A percentile compares a stretch with the other conserved stretches of the same genome.
Conservation (phyloP, 2,888 invertebrate species). For the Synanthedon tipuliformis region DNA sequence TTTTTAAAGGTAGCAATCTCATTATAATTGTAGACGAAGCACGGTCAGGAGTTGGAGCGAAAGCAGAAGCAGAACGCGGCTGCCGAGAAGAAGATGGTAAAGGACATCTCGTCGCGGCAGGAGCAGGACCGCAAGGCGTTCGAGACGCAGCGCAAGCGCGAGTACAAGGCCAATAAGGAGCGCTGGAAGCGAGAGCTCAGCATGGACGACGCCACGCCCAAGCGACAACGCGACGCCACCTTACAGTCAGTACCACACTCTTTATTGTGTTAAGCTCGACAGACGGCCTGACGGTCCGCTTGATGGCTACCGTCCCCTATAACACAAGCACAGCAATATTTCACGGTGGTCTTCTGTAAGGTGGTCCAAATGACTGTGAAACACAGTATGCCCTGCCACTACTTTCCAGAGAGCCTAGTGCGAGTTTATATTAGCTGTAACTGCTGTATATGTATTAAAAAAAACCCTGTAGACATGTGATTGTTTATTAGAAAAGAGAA, state of each 20-base stretch:
- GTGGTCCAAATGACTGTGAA: no score
- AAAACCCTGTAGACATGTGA: no score
- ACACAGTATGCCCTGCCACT: no score
- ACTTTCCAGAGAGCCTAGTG: no score
- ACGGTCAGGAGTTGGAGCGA: constrained; percentile 82
- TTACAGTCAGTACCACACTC: constrained; percentile 73
- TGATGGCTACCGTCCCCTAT: no score
- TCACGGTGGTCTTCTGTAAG: no score
- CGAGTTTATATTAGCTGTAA: no score
- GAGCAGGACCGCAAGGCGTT: constrained; percentile 93
- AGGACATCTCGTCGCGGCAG: constrained; percentile 90
- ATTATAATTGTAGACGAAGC: constrained; percentile 67
- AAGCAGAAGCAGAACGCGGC: constrained; percentile 88
- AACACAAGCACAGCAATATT: no score
- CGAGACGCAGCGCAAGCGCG: constrained; percentile 92
- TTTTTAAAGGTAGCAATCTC: neutral
- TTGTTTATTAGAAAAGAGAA: no score
- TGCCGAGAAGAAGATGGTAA: constrained; percentile 92
- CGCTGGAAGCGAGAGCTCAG: constrained; percentile 94
- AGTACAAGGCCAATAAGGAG: constrained; percentile 97
- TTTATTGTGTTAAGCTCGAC: no score
- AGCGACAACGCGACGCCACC: constrained; percentile 89
- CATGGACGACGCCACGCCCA: constrained; percentile 92
- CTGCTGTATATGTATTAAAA: no score
- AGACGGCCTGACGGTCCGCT: no score